Conservation (phyloP, 1,140 invertebrate genomes). For the Colletes latitarsis region DNA sequence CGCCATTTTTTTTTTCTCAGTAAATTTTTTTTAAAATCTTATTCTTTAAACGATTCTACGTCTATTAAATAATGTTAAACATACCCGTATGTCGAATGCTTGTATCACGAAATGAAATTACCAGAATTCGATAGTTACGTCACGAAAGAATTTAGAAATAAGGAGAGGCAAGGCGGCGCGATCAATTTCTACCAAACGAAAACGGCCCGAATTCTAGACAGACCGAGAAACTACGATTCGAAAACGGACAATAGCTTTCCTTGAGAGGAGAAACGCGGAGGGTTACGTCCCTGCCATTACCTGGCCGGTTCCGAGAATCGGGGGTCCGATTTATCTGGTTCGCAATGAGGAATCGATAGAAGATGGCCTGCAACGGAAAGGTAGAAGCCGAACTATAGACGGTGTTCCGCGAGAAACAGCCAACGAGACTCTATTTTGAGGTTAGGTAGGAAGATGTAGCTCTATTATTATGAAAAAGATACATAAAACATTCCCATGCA, state of each 20-base stretch:
- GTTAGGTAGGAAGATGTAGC: no score
- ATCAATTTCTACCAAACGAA: slow-evolving; percentile 19
- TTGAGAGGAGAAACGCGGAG: slow-evolving; percentile 33
- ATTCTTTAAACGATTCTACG: no score
- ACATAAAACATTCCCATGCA: no score
- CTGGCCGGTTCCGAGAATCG: slow-evolving; percentile 72
- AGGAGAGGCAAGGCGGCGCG: not conserved
- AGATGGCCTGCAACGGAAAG: slow-evolving; percentile 44
- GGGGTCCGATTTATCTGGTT: slow-evolving; percentile 74
- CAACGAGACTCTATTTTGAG: no score
- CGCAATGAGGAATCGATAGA: slow-evolving; percentile 70
- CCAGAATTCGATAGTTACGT: no score
- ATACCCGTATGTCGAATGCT: no score
- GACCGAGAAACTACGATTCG: not conserved
- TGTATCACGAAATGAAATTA: no score
- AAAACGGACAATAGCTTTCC: slow-evolving; percentile 48
- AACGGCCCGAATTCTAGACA: slow-evolving; percentile 17
- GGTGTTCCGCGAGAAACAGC: not conserved
- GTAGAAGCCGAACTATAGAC: slow-evolving; percentile 11
- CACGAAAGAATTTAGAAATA: no score
- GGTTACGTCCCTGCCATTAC: slow-evolving; percentile 62
- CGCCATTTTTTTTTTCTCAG: no score
- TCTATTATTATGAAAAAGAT: no score
- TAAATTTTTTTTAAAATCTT: no score
- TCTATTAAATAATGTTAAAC: no score